phyloP scores from a whole-genome alignment of 2,888 invertebrate species.

The Drosophila mulleri region DNA sequence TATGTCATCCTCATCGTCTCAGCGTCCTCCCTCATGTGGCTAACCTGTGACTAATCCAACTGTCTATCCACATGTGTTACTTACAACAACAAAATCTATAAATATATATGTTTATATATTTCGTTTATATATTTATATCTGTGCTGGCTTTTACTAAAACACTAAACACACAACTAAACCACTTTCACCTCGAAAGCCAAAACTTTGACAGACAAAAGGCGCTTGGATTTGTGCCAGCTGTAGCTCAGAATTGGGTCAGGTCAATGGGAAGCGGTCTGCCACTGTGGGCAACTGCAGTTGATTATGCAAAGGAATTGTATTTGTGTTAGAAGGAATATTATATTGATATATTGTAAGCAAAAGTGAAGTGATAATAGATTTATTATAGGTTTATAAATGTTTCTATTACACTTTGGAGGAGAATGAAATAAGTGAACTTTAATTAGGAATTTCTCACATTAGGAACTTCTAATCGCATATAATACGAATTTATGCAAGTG shows the following conservation, averaged over 20 bases:
- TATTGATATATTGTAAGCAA: background rate
- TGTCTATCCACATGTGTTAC: constrained; percentile 30
- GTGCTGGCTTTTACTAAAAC: constrained; percentile 48
- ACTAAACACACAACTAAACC: constrained; percentile 44
- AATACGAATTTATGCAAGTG: no score
- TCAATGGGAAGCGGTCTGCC: constrained; percentile 15
- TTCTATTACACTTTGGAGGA: no score
- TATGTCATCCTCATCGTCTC: constrained; percentile 45
- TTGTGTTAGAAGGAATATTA: background rate
- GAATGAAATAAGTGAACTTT: no score
- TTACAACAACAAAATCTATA: constrained; percentile 8
- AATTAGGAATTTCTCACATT: no score
- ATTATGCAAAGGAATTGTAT: constrained; percentile 1
- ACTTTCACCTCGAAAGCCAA: constrained; percentile 30
- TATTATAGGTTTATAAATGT: no score
- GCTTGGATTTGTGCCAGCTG: constrained; percentile 40
- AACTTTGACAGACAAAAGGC: constrained; percentile 1
- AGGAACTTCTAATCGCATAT: no score
- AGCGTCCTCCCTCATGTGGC: constrained; percentile 42
- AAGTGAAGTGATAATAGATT: background rate
- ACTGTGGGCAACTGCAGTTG: background rate
- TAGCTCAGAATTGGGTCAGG: constrained; percentile 36
- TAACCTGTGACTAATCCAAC: constrained; percentile 46
- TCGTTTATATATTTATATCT: constrained; percentile 4
- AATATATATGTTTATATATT: background rate